Conservation (phyloP, 2,888 invertebrate species). For the Heliconius sara region DNA sequence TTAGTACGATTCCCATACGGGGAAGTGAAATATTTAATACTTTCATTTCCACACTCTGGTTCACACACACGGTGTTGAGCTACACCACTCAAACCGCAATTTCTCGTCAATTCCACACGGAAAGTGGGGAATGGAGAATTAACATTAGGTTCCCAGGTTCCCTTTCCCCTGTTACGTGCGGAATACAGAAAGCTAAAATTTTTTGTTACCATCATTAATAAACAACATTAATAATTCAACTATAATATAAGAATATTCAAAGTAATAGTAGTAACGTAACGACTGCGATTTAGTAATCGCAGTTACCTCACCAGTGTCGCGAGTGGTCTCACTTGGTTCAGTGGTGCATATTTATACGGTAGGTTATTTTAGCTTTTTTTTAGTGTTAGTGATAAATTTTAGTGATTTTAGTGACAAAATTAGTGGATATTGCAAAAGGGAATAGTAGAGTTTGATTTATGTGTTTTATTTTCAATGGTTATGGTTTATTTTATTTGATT, state of each 20-base stretch:
- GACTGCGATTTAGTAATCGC: constrained; percentile 39
- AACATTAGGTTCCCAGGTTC: no score
- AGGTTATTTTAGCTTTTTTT: constrained; percentile 32
- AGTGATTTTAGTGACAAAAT: not conserved
- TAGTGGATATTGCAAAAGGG: not conserved
- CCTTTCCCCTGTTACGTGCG: no score
- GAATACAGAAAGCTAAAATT: no score
- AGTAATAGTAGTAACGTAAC: constrained; percentile 22
- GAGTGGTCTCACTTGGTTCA: constrained; percentile 42
- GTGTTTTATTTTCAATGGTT: not conserved
- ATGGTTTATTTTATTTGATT: not conserved
- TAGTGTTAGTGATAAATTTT: not conserved
- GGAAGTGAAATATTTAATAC: no score
- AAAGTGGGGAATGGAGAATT: no score
- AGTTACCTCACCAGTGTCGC: constrained; percentile 44
- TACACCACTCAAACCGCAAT: no score
- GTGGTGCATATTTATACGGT: constrained; percentile 44
- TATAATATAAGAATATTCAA: constrained; percentile 8
- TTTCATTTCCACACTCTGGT: no score
- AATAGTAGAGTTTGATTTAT: not conserved
- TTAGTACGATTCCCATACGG: no score
- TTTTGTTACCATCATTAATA: not conserved
- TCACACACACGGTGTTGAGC: fast-evolving
- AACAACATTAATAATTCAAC: not conserved
- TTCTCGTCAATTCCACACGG: no score